Evolutionary conservation across 2,888 invertebrate species (phyloP).

Genomic region (Rugalucina vietnamica): DNA sequence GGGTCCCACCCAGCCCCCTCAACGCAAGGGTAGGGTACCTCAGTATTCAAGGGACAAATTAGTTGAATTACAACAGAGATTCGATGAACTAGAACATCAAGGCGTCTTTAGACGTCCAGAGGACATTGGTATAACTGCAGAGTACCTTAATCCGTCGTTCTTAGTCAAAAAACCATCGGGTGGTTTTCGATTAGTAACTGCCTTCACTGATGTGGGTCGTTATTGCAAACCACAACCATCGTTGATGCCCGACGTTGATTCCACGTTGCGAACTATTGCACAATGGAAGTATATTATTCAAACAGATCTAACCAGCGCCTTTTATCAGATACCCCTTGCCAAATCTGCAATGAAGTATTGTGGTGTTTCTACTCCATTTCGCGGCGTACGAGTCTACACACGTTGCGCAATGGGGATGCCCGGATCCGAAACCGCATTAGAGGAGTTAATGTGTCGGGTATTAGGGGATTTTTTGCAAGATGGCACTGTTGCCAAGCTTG

Average conservation of each 20-base stretch:
- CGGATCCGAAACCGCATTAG: conserved; percentile 59
- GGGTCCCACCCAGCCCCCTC: conserved; percentile 66
- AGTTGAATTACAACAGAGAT: conserved; percentile 58
- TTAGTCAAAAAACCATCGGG: conserved; percentile 21
- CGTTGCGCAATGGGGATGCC: conserved; percentile 69
- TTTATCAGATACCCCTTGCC: conserved; percentile 66
- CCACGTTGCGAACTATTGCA: conserved; percentile 34
- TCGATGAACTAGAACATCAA: conserved; percentile 64
- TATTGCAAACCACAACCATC: conserved; percentile 56
- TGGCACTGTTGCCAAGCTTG: conserved; percentile 58
- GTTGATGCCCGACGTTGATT: conserved; percentile 53
- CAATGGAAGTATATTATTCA: too few species aligned
- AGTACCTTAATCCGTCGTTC: conserved; percentile 43
- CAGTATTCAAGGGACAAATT: conserved; percentile 61
- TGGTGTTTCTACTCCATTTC: conserved; percentile 65
- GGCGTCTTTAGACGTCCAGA: conserved; percentile 63
- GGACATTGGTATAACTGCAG: conserved; percentile 48
- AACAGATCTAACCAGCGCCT: conserved; percentile 60
- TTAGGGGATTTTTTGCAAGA: conserved; percentile 52
- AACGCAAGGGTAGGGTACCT: conserved; percentile 63
- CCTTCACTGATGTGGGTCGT: conserved; percentile 44
- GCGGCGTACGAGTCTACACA: conserved; percentile 62
- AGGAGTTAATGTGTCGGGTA: conserved; percentile 64
- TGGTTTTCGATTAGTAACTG: conserved; percentile 40
- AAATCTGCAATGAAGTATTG: conserved; percentile 64